Base-by-base conservation (phyloP, 2,113 vertebrate species). In the Oncorhynchus tshawytscha region DNA sequence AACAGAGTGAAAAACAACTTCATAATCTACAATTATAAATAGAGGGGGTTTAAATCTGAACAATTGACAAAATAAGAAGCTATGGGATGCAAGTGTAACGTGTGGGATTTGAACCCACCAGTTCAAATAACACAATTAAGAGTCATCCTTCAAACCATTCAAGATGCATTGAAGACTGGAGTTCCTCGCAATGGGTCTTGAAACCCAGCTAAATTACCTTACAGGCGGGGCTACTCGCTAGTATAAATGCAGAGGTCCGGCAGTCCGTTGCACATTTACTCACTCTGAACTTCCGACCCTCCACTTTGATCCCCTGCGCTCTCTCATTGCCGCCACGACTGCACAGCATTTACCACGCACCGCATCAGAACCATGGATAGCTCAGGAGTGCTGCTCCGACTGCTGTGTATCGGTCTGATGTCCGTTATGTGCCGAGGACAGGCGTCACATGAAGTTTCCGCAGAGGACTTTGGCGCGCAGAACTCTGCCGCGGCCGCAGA, bases 281-380 rank as follows among this genome's bases (percentile, higher is more conserved):
- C 70, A 20, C 15, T 51, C 9, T 73, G 74, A 45, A 68, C 15
- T 39, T 18, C 6, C 73, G 54, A 75, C 57, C 49, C 25, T 75
- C 45, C 73, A 64, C 18, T 77, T 51, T 34, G 5, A 60, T 27
- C 59, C 65, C 18, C n/a, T 48, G 39, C 20, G 15, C 20, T 75
- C 39, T 66, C 18, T 66, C 9, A 16, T 29, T 5, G 22, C 73
- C 57, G n/a, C 31, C 1, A n/a, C 51, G 18, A 29, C 64, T 5
- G 9, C 64, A 65, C 62, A 39, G 31, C 20, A 39, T 25, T 27
- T 13, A 2, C 16, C 18, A 67, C 48, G 20, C 59, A 18, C 75
- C 39, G 59, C 57, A 22, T 75, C 79, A 86, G 88, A 27, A 92
- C 87, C 88, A 94, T 92, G 93, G 87, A 91, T 24, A 90, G 89